Evolutionary conservation across 2,113 vertebrate genomes (phyloP), one percentile per base, ranked within the genome.

Genomic region (Halichoeres trimaculatus): DNA sequence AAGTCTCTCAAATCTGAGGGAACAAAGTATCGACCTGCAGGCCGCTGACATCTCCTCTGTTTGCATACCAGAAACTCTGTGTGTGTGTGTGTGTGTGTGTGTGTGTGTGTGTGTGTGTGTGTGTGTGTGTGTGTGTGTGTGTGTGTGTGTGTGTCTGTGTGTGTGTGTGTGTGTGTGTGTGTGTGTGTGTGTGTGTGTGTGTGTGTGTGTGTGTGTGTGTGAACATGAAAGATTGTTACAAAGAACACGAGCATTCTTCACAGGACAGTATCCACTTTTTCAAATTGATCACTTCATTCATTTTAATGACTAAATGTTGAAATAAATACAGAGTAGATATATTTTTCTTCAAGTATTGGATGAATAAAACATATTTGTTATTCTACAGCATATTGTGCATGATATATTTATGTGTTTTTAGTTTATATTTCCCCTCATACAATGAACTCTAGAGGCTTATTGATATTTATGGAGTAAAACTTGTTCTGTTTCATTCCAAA

Each of bases 291-390:
- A 38, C 70, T 72, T 72, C 40, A 73, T 82, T 78, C 1, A 53
- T 78, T 79, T 88, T 66, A 80, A 70, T 78, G 55, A 67, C 55
- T 74, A 11, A 68, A 76, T 64, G 14, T 69, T 70, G 5, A 78
- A 77, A 80, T 79, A 68, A 74, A 78, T 84, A 78, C 73, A 80
- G 70, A 65, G 52, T 57, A 83, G 17, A 85, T 76, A 81, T 64
- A 77, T 64, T 63, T 67, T 26, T 26, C 69, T 85, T 90, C 75
- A 87, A 83, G 76, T 85, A 82, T 63, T 53, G 8, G 41, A 84
- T 84, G 41, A 66, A 53, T 69, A 64, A 86, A 76, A 83, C n/a
- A 63, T 59, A 47, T 72, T 26, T 56, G 54, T 79, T 63, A 23
- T 51, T 76, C 65, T 79, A 80, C 51, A 85, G 54, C 26, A 36